Evolutionary conservation across 2,113 vertebrate species (phyloP), one percentile per base, ranked within the genome.

Genomic region (Elaphurus davidianus): DNA sequence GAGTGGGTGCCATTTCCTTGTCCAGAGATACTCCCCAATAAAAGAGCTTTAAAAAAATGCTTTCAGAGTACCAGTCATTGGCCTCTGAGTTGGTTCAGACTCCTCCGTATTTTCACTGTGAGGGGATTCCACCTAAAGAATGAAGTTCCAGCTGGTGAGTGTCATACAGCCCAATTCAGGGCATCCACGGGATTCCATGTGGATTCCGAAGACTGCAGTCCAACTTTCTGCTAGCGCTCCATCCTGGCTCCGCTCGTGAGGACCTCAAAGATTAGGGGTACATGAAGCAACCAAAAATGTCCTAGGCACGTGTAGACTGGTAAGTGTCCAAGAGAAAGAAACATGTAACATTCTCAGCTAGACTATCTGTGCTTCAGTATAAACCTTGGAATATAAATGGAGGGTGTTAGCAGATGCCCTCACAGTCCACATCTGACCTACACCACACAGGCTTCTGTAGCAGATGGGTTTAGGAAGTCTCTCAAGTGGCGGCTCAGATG

Each of bases 301-400:
- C n/a, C 0, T 47, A 4, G 1, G 15, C 7, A 0, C 3, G 7
- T 33, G 30, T 8, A 10, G 4, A 30, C 15, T 1, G 6, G 14
- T 3, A 1, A n/a, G 3, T 1, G 1, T 79, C 8, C 27, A 14
- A 19, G 79, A 43, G 54, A 4, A 27, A 33, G 12, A 7, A 0
- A 1, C 25, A 2, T 0, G 12, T 9, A 10, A 7, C 27, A 4
- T 33, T 40, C 7, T 16, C 36, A 23, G 5, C 4, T 6, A 10
- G 8, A 54, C 9, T 4, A 9, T 15, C 2, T 2, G 27, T 17
- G 10, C 36, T 50, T 95, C 2, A 0, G 10, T 1, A 47, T 33
- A 64, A 33, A 33, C 30, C 28, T 64, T 64, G 30, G 64, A 10
- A 54, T 3, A 7, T 5, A 76, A 47, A 11, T 0, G 11, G 9